Evolutionary conservation across 2,113 vertebrate genomes (phyloP).

Genomic region (Ailurus styani): DNA sequence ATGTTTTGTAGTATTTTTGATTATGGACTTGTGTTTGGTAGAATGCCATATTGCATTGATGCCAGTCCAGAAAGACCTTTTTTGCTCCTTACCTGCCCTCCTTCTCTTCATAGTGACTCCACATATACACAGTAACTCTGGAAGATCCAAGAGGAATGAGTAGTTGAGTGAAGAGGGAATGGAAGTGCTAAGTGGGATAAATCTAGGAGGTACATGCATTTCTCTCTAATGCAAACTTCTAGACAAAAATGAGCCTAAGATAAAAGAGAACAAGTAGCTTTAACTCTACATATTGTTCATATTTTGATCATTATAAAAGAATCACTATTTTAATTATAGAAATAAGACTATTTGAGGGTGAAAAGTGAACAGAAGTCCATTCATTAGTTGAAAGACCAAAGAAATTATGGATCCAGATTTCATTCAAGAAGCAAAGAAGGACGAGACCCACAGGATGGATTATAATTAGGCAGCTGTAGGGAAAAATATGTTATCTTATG

Average conservation of each 20-base stretch:
- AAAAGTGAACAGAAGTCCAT: neutral
- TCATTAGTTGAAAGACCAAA: neutral
- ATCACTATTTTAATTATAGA: neutral
- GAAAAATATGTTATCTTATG: neutral
- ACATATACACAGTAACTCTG: neutral
- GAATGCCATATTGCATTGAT: neutral
- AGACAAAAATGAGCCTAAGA: neutral
- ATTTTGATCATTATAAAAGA: neutral
- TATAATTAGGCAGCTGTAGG: neutral
- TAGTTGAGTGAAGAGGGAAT: neutral
- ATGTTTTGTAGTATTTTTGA: neutral
- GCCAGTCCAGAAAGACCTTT: neutral
- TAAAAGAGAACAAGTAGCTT: neutral
- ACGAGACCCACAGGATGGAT: neutral
- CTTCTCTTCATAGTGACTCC: neutral
- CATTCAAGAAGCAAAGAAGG: constrained; percentile 1
- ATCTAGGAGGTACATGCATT: neutral
- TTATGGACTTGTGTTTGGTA: neutral
- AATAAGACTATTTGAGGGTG: neutral
- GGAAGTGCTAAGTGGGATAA: neutral
- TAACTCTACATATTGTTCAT: neutral
- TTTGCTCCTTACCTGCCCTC: neutral
- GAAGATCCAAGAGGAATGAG: neutral
- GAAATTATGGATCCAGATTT: neutral
- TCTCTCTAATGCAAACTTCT: neutral